Percentiles rank a stretch among this genome's conserved stretches.
Conservation (phyloP, 2,888 invertebrate genomes). For the Diabrotica balteata region DNA sequence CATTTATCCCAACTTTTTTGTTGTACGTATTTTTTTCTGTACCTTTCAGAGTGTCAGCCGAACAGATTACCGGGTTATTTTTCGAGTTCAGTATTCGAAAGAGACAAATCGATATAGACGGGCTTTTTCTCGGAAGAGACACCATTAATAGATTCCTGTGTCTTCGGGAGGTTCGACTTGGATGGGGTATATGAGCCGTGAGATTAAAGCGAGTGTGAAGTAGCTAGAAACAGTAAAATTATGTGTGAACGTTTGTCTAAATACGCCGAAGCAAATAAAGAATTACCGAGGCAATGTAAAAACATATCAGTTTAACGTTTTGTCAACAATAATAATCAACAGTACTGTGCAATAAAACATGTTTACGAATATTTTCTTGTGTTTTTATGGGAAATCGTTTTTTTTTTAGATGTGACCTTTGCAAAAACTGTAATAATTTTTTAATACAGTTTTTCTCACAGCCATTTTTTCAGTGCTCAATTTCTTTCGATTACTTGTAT, state of each 20-base stretch:
- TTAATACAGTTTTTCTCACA: no score
- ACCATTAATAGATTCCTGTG: slow-evolving; percentile 9
- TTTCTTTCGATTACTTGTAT: no score
- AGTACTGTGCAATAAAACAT: no score
- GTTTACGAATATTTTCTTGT: no score
- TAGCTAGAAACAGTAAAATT: neutral
- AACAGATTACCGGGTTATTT: neutral
- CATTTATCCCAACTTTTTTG: slow-evolving; percentile 3
- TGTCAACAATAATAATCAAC: no score
- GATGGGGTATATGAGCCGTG: slow-evolving; percentile 2
- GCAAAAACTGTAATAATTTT: no score
- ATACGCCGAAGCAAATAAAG: neutral
- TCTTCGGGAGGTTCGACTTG: slow-evolving; percentile 2
- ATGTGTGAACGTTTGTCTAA: neutral
- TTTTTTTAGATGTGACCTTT: no score
- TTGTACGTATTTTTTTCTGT: neutral
- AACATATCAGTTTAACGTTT: no score
- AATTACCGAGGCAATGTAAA: no score
- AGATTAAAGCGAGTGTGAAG: slow-evolving; percentile 7
- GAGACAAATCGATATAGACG: slow-evolving; percentile 12
- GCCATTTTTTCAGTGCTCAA: no score
- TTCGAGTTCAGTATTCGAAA: slow-evolving; percentile 1
- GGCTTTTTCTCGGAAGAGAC: slow-evolving; percentile 4
- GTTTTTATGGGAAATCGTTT: no score
- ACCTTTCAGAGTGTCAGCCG: neutral